Evolutionary conservation across 2,113 vertebrate genomes (phyloP), one percentile per base, ranked within the genome.

Genomic region (Corythornis vintsioides): DNA sequence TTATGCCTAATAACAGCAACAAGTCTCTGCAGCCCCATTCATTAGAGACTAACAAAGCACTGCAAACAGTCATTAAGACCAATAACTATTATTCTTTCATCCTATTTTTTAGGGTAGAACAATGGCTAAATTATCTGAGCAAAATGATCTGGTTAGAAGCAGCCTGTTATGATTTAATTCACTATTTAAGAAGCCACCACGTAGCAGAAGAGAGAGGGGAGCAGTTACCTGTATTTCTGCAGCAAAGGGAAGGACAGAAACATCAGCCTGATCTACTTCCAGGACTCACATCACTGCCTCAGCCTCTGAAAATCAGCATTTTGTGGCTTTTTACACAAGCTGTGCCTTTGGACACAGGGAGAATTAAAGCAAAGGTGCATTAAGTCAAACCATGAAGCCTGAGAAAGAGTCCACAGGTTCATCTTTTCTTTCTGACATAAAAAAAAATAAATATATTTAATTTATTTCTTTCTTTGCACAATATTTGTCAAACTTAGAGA

Each of bases 41-140:
- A 83, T 80, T 91, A 91, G 35, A 80, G 40, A 7, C 48, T 80
- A 92, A 50, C 24, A 86, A 88, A 95, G 73, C 38, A 69, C 56
- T 67, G 72, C 85, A 96, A 93, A 86, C 48, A 83, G 56, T 87
- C 79, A 94, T 94, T 89, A 92, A 78, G 82, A 21, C 76, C 78
- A 24, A 64, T 81, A 75, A 95, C 48, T 55, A 31, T 72, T 83
- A n/a, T 63, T 87, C 60, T 91, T 85, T 80, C 64, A 73, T 73
- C 52, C 60, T 38, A 38, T 83, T 88, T 93, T 66, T 60, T 74
- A 48, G 10, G n/a, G 22, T 6, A 71, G 52, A 79, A 95, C 72
- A 91, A 78, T 45, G 31, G 60, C 13, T 2, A 89, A 92, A 80
- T 85, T 86, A 81, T 92, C 50, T 81, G 26, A 91, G 61, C 18